Evolutionary conservation across 2,797 vertebrate genomes (phyloP).

Genomic region (Anguilla anguilla): DNA sequence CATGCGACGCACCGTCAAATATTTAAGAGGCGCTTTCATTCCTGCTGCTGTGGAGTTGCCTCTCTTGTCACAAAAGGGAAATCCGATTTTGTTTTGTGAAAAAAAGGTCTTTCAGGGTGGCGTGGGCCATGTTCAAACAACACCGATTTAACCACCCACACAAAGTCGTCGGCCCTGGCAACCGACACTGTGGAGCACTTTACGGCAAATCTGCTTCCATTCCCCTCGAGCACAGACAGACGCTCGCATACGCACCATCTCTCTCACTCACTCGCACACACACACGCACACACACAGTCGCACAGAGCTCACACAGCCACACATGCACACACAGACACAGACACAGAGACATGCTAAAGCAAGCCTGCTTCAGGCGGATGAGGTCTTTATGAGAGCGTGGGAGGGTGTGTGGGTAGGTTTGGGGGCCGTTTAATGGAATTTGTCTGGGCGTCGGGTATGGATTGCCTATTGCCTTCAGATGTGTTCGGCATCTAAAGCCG

Average conservation of each 20-base stretch:
- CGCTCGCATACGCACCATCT: conserved; percentile 20
- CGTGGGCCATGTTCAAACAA: conserved; percentile 3
- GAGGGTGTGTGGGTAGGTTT: not conserved
- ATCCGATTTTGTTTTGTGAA: conserved; percentile 19
- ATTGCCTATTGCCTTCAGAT: conserved; percentile 5
- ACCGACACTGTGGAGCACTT: not conserved
- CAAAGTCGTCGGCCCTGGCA: conserved; percentile 13
- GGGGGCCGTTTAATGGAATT: conserved; percentile 21
- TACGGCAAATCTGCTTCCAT: conserved; percentile 7
- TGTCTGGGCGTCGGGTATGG: conserved; percentile 13
- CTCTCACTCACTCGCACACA: conserved; percentile 1
- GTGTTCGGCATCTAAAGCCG: not conserved
- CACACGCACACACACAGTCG: conserved; percentile 11
- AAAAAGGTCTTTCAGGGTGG: conserved; percentile 1
- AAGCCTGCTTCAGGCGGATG: conserved; percentile 2
- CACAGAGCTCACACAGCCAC: conserved; percentile 4
- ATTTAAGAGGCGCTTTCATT: not conserved
- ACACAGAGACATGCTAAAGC: not conserved
- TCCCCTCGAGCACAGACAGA: conserved; percentile 4
- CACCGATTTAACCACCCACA: conserved; percentile 13
- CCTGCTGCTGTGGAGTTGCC: not conserved
- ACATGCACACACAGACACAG: not conserved
- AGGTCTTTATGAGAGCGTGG: conserved; percentile 18
- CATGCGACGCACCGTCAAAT: not conserved
- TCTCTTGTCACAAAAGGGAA: conserved; percentile 18